phyloP scores from a whole-genome alignment of 2,888 invertebrate genomes.

The Saturnia pavonia region DNA sequence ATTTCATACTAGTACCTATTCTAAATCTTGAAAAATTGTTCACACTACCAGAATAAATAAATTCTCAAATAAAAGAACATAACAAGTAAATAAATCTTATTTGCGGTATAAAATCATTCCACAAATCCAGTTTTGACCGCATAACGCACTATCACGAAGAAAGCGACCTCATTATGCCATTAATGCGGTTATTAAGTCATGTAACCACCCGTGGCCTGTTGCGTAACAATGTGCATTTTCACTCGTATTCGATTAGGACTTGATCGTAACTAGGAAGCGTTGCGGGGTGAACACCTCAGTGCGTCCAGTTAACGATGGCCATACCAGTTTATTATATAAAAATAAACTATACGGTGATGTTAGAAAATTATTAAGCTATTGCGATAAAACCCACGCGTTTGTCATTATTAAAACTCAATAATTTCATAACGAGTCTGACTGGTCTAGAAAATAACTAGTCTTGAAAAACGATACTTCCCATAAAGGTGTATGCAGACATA shows the following conservation, averaged over 20 bases:
- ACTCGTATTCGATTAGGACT: slow-evolving; percentile 22
- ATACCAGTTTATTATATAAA: slow-evolving; percentile 17
- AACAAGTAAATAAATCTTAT: too few species aligned
- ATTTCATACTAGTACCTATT: too few species aligned
- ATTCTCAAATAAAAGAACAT: too few species aligned
- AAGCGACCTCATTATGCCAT: slow-evolving; percentile 10
- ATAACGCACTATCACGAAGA: slow-evolving; percentile 7
- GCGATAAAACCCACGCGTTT: slow-evolving; percentile 1
- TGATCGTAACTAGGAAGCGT: not conserved
- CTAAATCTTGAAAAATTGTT: too few species aligned
- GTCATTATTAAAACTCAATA: slow-evolving; percentile 33
- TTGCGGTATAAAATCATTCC: not conserved
- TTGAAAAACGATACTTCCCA: slow-evolving; percentile 13
- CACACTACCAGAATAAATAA: too few species aligned
- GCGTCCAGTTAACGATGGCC: not conserved
- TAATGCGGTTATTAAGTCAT: slow-evolving; percentile 20
- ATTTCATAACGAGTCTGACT: slow-evolving; percentile 55
- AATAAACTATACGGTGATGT: not conserved
- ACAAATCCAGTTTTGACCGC: not conserved
- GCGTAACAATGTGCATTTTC: slow-evolving; percentile 55
- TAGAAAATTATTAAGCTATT: not conserved
- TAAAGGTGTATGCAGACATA: not conserved
- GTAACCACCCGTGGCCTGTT: slow-evolving; percentile 35
- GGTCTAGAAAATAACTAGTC: slow-evolving; percentile 40
- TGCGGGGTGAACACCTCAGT: not conserved